These are phyloP conservation scores for Sinocyclocheilus maitianheensis DNA, from an alignment of 2,113 vertebrate genomes.

Conservation along the genomic window DNA sequence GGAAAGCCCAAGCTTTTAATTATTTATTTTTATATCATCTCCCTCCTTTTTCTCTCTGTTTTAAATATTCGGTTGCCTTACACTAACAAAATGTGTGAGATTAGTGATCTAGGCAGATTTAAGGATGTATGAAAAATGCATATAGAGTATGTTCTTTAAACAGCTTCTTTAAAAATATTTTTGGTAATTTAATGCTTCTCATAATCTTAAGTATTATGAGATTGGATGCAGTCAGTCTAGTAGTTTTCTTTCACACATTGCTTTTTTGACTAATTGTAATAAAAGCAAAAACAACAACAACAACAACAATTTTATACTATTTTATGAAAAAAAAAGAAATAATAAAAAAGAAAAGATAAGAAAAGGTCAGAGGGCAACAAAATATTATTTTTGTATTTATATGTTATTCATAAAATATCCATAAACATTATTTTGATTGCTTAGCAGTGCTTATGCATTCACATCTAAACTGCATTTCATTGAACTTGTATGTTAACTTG, in stretches of 20 bases:
- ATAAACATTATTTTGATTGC: too few species aligned
- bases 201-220: not conserved
- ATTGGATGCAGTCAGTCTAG: not conserved
- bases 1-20: not conserved
- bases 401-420: too few species aligned
- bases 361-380: too few species aligned
- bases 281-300: too few species aligned
- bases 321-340: too few species aligned
- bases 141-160: not conserved
- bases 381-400: too few species aligned
- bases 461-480: too few species aligned
- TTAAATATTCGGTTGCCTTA: not conserved
- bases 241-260: not conserved
- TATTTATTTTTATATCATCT: not conserved
- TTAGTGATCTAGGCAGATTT: not conserved
- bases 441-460: too few species aligned
- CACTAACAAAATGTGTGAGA: not conserved
- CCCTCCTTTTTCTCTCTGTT: not conserved
- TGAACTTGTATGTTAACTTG: too few species aligned
- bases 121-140: not conserved
- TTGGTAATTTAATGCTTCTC: not conserved
- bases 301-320: too few species aligned
- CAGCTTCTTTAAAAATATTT: not conserved
- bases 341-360: too few species aligned
- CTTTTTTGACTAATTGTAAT: too few species aligned